These are phyloP conservation scores for Halichondria panicea DNA, from an alignment of 37 sponge, comb jelly and placozoan genomes.

Conservation along the genomic window DNA sequence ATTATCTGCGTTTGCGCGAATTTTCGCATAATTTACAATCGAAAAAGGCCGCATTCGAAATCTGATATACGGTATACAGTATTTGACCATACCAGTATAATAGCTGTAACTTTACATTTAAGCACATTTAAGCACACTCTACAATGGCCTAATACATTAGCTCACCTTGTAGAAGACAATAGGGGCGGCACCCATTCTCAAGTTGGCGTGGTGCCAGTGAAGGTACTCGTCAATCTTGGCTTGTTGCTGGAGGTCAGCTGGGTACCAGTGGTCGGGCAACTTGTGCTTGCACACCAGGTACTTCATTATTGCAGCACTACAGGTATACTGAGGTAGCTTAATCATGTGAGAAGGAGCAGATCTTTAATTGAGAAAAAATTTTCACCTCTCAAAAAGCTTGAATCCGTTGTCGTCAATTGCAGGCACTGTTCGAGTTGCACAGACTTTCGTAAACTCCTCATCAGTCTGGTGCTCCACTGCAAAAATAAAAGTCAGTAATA, in stretches of 20 bases:
- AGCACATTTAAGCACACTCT: too few species aligned
- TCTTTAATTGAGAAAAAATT: too few species aligned
- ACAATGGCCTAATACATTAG: too few species aligned
- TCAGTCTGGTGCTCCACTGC: constrained; percentile 51
- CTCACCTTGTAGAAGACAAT: constrained; percentile 51
- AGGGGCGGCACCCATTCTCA: constrained; percentile 49
- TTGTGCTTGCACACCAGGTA: constrained; percentile 58
- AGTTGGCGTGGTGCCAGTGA: constrained; percentile 62
- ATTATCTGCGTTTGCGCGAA: too few species aligned
- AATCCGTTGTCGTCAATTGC: constrained; percentile 80
- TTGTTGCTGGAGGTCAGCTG: constrained; percentile 43
- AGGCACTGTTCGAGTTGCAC: constrained; percentile 54
- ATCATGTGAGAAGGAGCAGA: too few species aligned
- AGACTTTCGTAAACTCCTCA: constrained; percentile 56
- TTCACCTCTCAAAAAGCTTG: constrained; percentile 67
- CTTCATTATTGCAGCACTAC: constrained; percentile 62
- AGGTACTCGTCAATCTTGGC: constrained; percentile 74
- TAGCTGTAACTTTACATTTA: too few species aligned
- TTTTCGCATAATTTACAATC: too few species aligned
- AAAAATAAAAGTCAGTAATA: not conserved
- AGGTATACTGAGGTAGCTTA: too few species aligned
- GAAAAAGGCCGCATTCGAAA: too few species aligned
- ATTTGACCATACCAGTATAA: too few species aligned
- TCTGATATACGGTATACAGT: too few species aligned
- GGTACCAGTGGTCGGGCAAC: constrained; percentile 79